These are phyloP conservation scores for Phalloptychus januarius DNA, from an alignment of 2,797 vertebrate genomes.

Conservation along the genomic window DNA sequence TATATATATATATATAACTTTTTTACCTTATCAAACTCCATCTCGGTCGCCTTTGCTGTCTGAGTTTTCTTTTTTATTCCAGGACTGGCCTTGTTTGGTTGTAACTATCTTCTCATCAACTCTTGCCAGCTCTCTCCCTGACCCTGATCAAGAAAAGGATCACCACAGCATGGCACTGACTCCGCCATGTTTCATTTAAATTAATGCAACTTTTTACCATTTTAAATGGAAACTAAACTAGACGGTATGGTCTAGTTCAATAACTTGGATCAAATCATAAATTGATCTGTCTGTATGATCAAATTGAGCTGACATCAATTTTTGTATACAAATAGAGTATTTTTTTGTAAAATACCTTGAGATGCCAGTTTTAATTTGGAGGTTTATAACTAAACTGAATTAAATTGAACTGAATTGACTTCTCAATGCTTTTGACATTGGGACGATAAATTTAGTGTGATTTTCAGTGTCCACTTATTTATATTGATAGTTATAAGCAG, in stretches of 20 bases:
- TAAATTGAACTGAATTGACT: neutral
- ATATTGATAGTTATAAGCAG: neutral
- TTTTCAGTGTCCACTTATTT: neutral
- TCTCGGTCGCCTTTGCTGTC: too few species aligned
- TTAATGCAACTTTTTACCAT: neutral
- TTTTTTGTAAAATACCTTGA: neutral
- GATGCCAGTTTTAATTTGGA: neutral
- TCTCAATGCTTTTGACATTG: neutral
- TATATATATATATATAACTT: neutral
- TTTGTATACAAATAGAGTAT: neutral
- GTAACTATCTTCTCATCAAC: neutral
- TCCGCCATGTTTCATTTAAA: neutral
- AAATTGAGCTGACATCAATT: neutral
- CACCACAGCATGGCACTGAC: neutral
- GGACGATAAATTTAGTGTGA: neutral
- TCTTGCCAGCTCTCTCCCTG: neutral
- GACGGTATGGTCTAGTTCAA: neutral
- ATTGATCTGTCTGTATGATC: neutral
- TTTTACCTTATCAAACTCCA: neutral
- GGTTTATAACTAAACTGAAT: neutral
- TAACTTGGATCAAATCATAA: neutral
- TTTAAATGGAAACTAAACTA: neutral
- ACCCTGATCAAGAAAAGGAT: neutral
- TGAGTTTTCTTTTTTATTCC: neutral
- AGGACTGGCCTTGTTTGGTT: neutral